Conservation (phyloP, 2,113 vertebrate species). For the Tympanuchus pallidicinctus region DNA sequence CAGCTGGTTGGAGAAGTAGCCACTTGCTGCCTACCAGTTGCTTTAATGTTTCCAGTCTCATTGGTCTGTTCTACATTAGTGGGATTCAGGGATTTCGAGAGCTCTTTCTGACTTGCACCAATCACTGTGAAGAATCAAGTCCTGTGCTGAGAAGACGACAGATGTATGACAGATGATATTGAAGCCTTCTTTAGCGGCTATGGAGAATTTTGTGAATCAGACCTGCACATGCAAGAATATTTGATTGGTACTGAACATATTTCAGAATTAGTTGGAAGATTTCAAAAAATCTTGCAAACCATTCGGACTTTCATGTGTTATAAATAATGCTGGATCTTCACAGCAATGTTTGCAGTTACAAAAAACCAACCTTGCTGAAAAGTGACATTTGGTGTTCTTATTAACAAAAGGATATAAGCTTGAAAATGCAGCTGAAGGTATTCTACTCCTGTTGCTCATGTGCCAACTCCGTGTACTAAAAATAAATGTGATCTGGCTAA, state of each 20-base stretch:
- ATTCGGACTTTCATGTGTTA: not conserved
- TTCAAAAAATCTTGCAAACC: not conserved
- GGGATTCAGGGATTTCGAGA: not conserved
- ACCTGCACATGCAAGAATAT: not conserved
- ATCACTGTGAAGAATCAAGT: not conserved
- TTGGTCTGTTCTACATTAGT: not conserved
- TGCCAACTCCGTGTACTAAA: conserved; percentile 56
- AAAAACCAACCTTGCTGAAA: not conserved
- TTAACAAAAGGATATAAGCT: not conserved
- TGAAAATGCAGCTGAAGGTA: conserved; percentile 22
- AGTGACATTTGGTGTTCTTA: not conserved
- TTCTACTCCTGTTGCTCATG: conserved; percentile 30
- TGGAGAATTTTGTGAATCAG: not conserved
- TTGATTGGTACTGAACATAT: not conserved
- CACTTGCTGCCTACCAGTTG: not conserved
- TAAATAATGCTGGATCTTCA: not conserved
- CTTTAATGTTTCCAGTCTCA: not conserved
- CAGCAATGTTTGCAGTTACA: not conserved
- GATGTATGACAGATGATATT: conserved; percentile 52
- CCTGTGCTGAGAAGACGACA: not conserved
- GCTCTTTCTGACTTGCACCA: not conserved
- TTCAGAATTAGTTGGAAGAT: not conserved
- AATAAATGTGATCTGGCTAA: conserved; percentile 66
- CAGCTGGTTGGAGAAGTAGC: not conserved
- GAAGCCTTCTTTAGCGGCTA: conserved; percentile 11